Conservation (phyloP, 2,888 invertebrate genomes). For the Aethes cnicana region DNA sequence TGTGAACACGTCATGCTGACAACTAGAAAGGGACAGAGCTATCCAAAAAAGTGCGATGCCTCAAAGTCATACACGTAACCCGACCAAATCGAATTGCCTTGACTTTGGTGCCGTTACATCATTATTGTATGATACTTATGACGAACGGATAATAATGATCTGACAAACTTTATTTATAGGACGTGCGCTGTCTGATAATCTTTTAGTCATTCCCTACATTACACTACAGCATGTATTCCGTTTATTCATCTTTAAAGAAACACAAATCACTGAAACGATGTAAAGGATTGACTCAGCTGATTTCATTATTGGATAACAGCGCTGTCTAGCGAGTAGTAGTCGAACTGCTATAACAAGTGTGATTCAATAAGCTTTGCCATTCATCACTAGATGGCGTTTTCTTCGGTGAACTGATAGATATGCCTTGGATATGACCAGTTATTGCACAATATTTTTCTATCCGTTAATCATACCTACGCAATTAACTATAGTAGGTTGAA, state of each 20-base stretch:
- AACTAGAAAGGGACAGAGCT: constrained; percentile 50
- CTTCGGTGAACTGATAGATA: background rate
- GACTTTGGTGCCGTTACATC: constrained; percentile 14
- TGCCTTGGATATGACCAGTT: background rate
- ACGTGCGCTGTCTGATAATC: too few relatives aligned
- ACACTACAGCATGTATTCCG: too few relatives aligned
- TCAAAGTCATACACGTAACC: constrained; percentile 28
- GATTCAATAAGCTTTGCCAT: constrained; percentile 20
- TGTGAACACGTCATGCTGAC: constrained; percentile 69
- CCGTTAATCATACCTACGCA: background rate
- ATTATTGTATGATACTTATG: constrained; percentile 7
- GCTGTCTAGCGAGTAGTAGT: constrained; percentile 40
- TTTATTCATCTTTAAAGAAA: too few relatives aligned
- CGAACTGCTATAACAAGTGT: constrained; percentile 13
- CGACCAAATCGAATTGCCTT: constrained; percentile 16
- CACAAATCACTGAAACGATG: background rate
- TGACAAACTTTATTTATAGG: too few relatives aligned
- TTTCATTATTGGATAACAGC: constrained; percentile 21
- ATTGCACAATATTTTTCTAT: constrained; percentile 11
- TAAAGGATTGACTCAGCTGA: background rate
- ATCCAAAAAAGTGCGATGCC: constrained; percentile 44
- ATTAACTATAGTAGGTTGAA: constrained; percentile 2
- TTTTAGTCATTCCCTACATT: too few relatives aligned
- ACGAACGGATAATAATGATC: constrained; percentile 14
- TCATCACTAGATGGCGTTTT: constrained; percentile 37